Evolutionary conservation across 2,888 invertebrate genomes (phyloP).

Genomic region (Metallyticus violacea): DNA sequence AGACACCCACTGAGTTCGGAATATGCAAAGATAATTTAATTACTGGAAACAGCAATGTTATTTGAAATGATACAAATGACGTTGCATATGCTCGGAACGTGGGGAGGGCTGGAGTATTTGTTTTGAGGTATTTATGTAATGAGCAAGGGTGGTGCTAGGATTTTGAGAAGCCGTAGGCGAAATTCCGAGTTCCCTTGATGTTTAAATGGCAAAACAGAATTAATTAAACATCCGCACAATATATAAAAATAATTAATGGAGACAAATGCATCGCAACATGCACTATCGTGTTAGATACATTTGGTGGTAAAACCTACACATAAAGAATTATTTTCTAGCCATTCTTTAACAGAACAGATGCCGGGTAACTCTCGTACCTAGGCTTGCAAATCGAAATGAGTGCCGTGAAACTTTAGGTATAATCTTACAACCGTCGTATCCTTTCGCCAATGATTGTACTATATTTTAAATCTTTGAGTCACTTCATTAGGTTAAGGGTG

Average conservation of each 20-base stretch:
- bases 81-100: not conserved
- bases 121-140: not conserved
- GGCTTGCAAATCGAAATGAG: not conserved
- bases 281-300: too few relatives aligned
- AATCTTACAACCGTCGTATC: not conserved
- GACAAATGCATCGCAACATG: not conserved
- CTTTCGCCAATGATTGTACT: too few relatives aligned
- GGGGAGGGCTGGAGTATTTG: not conserved
- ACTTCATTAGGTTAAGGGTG: too few relatives aligned
- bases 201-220: not conserved
- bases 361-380: not conserved
- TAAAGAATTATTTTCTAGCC: too few relatives aligned
- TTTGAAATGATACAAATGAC: not conserved
- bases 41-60: not conserved
- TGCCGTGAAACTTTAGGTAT: not conserved
- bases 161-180: too few relatives aligned
- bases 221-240: not conserved
- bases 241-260: not conserved
- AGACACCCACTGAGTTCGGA: not conserved
- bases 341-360: not conserved
- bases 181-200: not conserved
- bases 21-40: not conserved
- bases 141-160: not conserved
- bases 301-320: not conserved
- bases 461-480: too few relatives aligned